phyloP scores from a whole-genome alignment of 2,888 invertebrate species.

The Nephrotoma guestfalica region DNA sequence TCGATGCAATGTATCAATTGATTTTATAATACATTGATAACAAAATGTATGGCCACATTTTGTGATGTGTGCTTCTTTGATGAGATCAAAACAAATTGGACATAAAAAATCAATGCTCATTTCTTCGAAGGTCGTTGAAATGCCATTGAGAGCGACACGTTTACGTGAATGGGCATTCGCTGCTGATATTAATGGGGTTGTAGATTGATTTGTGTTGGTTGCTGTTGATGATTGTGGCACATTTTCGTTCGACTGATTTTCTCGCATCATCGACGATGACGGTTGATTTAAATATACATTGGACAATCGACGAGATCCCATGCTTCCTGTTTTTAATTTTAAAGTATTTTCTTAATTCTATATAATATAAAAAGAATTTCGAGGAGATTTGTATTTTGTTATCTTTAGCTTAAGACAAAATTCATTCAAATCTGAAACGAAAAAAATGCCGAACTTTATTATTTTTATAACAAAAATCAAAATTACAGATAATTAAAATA shows the following conservation, averaged over 20 bases:
- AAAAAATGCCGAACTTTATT: conserved; percentile 1
- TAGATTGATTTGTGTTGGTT: not conserved
- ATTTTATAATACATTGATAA: conserved; percentile 58
- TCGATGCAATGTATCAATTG: conserved; percentile 47
- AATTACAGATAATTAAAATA: not conserved
- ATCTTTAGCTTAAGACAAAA: not conserved
- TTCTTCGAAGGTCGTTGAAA: conserved; percentile 33
- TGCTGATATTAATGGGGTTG: not conserved
- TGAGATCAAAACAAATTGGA: conserved; percentile 78
- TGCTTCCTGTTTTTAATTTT: not conserved
- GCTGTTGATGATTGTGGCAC: not conserved
- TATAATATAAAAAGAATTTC: not conserved
- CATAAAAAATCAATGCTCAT: conserved; percentile 44
- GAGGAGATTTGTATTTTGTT: not conserved
- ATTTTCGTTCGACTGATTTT: not conserved
- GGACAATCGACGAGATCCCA: not conserved
- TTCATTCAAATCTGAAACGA: conserved; percentile 1
- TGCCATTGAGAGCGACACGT: conserved; percentile 23
- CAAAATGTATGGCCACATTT: conserved; percentile 90
- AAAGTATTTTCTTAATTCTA: not conserved
- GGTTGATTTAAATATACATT: not conserved
- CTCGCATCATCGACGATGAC: not conserved
- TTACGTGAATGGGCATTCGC: not conserved
- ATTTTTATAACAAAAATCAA: not conserved
- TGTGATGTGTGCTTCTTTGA: conserved; percentile 81